phyloP scores from a whole-genome alignment of 2,113 vertebrate genomes.

The Halcyon senegalensis region DNA sequence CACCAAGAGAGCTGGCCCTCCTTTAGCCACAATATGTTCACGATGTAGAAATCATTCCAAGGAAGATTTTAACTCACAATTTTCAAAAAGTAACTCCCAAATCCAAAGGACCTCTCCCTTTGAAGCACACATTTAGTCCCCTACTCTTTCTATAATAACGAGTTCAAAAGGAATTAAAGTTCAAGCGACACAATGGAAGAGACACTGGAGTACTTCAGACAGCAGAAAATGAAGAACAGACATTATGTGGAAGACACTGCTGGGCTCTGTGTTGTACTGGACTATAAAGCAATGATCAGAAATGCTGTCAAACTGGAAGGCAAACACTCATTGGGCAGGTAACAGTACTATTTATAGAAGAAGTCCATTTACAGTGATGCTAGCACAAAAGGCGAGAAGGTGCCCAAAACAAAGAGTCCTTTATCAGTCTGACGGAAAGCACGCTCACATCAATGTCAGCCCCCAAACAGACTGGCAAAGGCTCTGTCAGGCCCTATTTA shows the following conservation, averaged over 20 bases:
- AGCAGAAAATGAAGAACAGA: neutral
- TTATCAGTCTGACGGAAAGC: neutral
- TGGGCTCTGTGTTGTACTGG: neutral
- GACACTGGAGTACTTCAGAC: neutral
- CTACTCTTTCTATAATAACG: neutral
- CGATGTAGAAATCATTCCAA: neutral
- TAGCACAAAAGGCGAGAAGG: neutral
- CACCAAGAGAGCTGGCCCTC: neutral
- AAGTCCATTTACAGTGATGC: neutral
- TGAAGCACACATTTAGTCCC: neutral
- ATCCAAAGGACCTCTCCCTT: neutral
- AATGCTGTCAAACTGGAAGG: neutral
- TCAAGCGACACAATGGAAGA: neutral
- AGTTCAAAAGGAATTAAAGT: neutral
- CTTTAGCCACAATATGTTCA: neutral
- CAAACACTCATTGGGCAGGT: neutral
- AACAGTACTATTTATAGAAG: neutral
- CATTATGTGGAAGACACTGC: neutral
- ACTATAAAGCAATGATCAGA: neutral
- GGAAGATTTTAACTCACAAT: neutral
- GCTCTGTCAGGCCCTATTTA: neutral
- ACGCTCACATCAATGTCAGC: rapidly evolving
- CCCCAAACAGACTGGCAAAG: neutral
- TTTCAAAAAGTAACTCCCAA: neutral
- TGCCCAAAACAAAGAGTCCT: neutral